Conservation (phyloP, 53 echinoderm and acorn worm species). For the Echinometra lucunter region DNA sequence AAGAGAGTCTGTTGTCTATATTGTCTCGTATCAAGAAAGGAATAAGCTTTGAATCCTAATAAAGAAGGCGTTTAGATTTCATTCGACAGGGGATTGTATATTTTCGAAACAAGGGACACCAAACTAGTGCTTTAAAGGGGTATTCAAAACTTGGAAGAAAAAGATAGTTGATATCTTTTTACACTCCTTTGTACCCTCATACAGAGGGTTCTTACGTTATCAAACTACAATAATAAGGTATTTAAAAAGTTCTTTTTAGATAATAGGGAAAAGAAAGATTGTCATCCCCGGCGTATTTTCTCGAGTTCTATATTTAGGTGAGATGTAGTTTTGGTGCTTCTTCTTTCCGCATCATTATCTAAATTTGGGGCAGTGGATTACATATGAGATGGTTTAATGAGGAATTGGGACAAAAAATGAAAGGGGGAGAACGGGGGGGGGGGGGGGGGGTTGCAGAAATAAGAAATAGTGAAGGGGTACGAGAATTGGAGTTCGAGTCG, state of each 20-base stretch:
- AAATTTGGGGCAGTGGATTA: neutral
- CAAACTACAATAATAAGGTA: neutral
- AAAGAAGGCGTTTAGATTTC: neutral
- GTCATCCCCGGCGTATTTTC: neutral
- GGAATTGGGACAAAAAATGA: too few relatives aligned
- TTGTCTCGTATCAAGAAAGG: neutral
- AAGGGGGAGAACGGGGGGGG: too few relatives aligned
- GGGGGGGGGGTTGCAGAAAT: neutral
- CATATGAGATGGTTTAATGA: neutral
- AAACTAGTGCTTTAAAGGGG: neutral
- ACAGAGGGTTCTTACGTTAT: neutral
- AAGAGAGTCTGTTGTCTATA: neutral
- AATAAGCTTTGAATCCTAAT: neutral
- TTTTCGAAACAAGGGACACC: neutral
- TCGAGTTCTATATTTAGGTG: neutral
- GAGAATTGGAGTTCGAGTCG: neutral
- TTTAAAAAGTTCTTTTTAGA: neutral
- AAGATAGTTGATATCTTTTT: neutral
- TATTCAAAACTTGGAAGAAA: neutral
- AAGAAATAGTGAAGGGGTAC: neutral
- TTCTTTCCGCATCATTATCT: neutral
- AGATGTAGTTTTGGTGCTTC: neutral
- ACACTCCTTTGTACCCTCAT: neutral
- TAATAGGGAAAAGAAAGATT: neutral
- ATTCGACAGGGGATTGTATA: neutral